phyloP scores from a whole-genome alignment of 2,113 vertebrate species.

The Andinoacara biseriatus region DNA sequence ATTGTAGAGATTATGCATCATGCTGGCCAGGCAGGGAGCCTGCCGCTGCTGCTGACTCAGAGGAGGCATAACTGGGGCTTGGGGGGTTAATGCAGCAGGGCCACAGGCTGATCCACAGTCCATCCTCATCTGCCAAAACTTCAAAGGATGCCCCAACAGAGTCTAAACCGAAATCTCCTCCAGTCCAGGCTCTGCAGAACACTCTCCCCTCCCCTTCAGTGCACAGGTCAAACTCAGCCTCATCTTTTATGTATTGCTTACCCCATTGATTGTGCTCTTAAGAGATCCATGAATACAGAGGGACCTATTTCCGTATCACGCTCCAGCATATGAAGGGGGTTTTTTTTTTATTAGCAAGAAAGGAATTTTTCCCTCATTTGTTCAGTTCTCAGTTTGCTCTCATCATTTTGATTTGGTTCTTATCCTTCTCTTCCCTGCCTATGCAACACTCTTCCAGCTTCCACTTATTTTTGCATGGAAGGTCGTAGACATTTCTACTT shows the following conservation, averaged over 20 bases:
- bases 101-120: constrained; percentile 53
- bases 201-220: constrained; percentile 20
- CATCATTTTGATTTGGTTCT: constrained; percentile 2
- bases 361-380: constrained; percentile 15
- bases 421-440: background rate
- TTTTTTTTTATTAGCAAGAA: background rate
- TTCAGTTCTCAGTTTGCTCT: constrained; percentile 14
- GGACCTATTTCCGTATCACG: constrained; percentile 55
- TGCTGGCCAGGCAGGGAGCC: constrained; percentile 49
- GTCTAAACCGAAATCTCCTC: constrained; percentile 61
- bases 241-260: constrained; percentile 72
- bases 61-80: constrained; percentile 47
- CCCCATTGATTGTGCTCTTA: constrained; percentile 61
- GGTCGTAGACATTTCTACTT: constrained; percentile 55
- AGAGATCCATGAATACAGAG: constrained; percentile 63
- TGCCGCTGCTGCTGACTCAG: constrained; percentile 66
- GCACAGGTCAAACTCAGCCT: constrained; percentile 63
- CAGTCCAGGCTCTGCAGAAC: constrained; percentile 30
- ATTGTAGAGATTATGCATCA: constrained; percentile 58
- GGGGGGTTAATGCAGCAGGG: constrained; percentile 65
- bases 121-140: constrained; percentile 65
- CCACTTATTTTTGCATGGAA: constrained; percentile 33
- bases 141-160: constrained; percentile 67
- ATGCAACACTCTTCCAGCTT: background rate
- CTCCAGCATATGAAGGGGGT: constrained; percentile 24